Percentiles rank a stretch among this genome's conserved stretches.
phyloP scores from a whole-genome alignment of 2,797 vertebrate species.

The Crocidura indochinensis region DNA sequence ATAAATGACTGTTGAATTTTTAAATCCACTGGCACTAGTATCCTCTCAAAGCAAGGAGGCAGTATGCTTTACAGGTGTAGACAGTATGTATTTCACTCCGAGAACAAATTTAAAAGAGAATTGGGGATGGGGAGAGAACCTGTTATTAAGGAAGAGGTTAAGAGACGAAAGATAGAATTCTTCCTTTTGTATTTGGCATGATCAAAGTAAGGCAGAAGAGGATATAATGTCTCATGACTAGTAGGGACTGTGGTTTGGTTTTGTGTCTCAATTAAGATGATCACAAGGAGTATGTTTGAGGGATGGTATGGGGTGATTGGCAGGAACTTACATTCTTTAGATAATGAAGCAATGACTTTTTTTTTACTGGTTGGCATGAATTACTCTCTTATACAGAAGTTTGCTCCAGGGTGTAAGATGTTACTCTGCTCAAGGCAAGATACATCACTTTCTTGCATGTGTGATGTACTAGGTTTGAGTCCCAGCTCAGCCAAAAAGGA shows the following conservation, averaged over 20 bases:
- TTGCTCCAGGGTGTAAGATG: no score
- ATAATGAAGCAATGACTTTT: background rate
- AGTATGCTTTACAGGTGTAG: background rate
- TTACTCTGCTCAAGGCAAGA: no score
- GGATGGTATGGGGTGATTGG: background rate
- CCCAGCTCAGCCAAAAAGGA: no score
- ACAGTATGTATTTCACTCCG: background rate
- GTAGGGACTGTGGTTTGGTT: background rate
- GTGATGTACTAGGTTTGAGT: no score
- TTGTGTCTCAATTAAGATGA: background rate
- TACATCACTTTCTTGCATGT: no score
- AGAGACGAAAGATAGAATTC: background rate
- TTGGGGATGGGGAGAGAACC: background rate
- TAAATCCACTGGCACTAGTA: conserved; percentile 25
- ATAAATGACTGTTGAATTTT: conserved; percentile 37
- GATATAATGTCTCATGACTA: background rate
- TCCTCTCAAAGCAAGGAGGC: background rate
- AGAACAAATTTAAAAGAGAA: background rate
- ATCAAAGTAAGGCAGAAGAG: background rate
- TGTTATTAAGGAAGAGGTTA: background rate
- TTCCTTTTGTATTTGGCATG: background rate
- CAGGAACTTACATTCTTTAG: background rate
- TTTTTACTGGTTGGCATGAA: background rate
- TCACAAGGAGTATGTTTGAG: background rate
- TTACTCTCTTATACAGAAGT: background rate